A percentile compares a stretch with the other conserved stretches of the same genome.
phyloP scores from a whole-genome alignment of 2,797 vertebrate genomes.

The Coranthus polyacanthus region DNA sequence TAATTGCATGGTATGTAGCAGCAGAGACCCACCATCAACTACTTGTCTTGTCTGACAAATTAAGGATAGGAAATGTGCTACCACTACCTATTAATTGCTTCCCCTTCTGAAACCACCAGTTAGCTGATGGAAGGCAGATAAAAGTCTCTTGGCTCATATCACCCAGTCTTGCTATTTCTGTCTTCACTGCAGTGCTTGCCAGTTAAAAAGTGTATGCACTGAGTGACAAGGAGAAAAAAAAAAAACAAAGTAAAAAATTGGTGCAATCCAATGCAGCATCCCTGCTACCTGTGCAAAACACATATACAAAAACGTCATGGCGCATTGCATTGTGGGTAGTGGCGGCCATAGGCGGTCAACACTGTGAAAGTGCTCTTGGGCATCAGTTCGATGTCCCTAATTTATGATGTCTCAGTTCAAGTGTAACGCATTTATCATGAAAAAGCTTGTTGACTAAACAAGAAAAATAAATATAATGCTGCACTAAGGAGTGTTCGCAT shows the following conservation, averaged over 20 bases:
- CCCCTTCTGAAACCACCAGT: slow-evolving; percentile 13
- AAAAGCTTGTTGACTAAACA: too few species aligned
- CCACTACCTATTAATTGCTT: slow-evolving; percentile 30
- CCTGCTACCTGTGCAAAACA: neutral
- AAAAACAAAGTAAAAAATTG: neutral
- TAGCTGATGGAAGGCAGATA: slow-evolving; percentile 27
- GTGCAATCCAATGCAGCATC: neutral
- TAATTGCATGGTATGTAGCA: neutral
- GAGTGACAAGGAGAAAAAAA: neutral
- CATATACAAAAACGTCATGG: too few species aligned
- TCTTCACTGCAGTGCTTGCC: slow-evolving; percentile 8
- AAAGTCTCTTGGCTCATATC: slow-evolving; percentile 15
- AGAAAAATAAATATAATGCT: too few species aligned
- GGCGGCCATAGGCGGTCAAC: too few species aligned
- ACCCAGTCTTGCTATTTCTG: slow-evolving; percentile 11
- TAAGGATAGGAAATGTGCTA: slow-evolving; percentile 24
- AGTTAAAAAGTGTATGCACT: slow-evolving; percentile 10
- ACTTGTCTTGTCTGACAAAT: slow-evolving; percentile 12
- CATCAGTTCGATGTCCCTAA: neutral
- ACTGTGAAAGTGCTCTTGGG: neutral
- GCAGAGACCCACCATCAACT: neutral
- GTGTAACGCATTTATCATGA: neutral
- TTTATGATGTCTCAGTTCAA: neutral
- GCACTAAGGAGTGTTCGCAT: too few species aligned
- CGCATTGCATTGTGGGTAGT: too few species aligned